Conservation (phyloP, 2,113 vertebrate species). For the Aphelocoma coerulescens region DNA sequence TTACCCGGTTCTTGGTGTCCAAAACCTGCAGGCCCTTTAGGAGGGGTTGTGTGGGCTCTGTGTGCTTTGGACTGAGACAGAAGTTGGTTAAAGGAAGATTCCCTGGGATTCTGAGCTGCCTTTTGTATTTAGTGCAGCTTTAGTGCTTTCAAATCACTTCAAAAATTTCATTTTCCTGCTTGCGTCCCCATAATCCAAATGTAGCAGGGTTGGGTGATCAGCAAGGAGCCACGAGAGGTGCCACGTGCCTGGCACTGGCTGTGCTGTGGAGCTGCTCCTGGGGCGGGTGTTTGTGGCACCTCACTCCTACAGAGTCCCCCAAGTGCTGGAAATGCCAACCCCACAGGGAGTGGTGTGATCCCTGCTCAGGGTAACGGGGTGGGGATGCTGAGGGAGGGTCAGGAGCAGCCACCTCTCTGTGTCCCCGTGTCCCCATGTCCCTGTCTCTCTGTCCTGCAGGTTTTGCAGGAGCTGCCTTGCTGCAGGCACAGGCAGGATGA, state of each 20-base stretch:
- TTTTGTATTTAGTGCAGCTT: not conserved
- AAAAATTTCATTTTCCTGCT: not conserved
- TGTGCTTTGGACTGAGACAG: not conserved
- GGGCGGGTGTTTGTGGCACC: not conserved
- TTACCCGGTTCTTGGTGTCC: not conserved
- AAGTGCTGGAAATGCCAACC: rapidly evolving
- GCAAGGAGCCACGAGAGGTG: not conserved
- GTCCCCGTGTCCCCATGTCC: not conserved
- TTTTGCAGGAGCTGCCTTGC: not conserved
- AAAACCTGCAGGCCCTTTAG: not conserved
- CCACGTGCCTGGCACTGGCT: not conserved
- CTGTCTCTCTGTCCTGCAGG: not conserved
- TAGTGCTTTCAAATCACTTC: not conserved
- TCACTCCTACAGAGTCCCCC: no score
- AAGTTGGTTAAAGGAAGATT: not conserved
- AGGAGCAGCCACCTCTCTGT: not conserved
- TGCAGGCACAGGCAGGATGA: not conserved
- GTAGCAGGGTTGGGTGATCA: not conserved
- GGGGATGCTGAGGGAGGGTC: not conserved
- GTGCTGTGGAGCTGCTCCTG: not conserved
- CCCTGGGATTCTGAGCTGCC: rapidly evolving
- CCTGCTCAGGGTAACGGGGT: not conserved
- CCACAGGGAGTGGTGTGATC: not conserved
- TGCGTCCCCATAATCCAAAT: not conserved
- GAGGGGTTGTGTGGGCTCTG: not conserved